Conservation (phyloP, 2,113 vertebrate species). For the Mixornis gularis region DNA sequence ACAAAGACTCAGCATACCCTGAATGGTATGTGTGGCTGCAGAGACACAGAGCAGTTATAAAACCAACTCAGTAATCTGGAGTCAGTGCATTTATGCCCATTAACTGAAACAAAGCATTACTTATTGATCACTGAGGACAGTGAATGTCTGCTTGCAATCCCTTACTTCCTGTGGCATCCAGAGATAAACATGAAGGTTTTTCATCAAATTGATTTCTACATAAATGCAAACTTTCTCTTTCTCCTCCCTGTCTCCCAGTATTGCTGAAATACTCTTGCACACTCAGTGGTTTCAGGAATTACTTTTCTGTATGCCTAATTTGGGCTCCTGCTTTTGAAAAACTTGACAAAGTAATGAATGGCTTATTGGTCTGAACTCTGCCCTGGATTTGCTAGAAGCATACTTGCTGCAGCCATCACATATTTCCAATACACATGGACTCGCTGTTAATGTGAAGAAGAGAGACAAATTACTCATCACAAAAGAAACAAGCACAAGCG, state of each 20-base stretch:
- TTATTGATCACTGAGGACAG: neutral
- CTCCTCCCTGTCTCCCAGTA: neutral
- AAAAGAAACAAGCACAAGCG: conserved; percentile 25
- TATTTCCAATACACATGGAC: neutral
- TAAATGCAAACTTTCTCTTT: neutral
- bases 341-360: neutral
- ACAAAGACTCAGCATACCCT: neutral
- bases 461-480: conserved; percentile 12
- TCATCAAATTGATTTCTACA: neutral
- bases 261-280: neutral
- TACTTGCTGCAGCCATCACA: neutral
- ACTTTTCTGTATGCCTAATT: neutral
- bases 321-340: neutral
- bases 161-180: neutral
- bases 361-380: neutral
- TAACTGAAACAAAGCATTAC: neutral
- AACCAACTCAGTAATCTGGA: neutral
- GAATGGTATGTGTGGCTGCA: neutral
- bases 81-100: neutral
- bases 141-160: neutral
- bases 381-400: neutral
- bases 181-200: neutral
- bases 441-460: neutral
- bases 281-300: neutral
- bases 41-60: neutral